Evolutionary conservation across 1,140 invertebrate genomes (phyloP).

Genomic region (Eueides isabella): DNA sequence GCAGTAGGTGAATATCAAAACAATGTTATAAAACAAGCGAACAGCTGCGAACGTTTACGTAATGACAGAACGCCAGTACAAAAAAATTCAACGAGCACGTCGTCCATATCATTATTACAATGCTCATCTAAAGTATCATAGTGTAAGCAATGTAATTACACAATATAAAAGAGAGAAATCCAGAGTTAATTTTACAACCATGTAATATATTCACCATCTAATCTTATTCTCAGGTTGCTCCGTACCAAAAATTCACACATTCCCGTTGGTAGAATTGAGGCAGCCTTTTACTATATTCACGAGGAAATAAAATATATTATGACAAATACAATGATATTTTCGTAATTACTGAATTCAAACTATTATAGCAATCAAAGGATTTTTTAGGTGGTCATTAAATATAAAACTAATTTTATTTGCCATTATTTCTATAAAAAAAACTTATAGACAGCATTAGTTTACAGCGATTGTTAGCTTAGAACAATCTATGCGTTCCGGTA

Average conservation of each 20-base stretch:
- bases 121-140: background rate
- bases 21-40: constrained; percentile 12
- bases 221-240: background rate
- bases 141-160: background rate
- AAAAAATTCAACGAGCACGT: constrained; percentile 1
- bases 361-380: background rate
- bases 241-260: background rate
- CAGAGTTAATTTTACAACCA: too few relatives aligned
- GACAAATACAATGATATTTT: background rate
- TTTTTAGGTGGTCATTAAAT: constrained; percentile 2
- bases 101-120: constrained; percentile 7
- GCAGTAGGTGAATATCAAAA: background rate
- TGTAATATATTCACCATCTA: background rate
- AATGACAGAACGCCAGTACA: constrained; percentile 1
- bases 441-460: background rate
- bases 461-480: background rate
- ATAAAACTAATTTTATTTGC: background rate
- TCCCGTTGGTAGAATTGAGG: background rate
- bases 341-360: background rate
- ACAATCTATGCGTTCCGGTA: constrained; percentile 8
- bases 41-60: constrained; percentile 12
- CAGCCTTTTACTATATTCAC: background rate
- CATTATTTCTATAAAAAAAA: background rate
- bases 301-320: background rate
- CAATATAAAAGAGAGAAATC: too few relatives aligned